Evolutionary conservation across 2,888 invertebrate species (phyloP).

Genomic region (Drosophila seclusa): DNA sequence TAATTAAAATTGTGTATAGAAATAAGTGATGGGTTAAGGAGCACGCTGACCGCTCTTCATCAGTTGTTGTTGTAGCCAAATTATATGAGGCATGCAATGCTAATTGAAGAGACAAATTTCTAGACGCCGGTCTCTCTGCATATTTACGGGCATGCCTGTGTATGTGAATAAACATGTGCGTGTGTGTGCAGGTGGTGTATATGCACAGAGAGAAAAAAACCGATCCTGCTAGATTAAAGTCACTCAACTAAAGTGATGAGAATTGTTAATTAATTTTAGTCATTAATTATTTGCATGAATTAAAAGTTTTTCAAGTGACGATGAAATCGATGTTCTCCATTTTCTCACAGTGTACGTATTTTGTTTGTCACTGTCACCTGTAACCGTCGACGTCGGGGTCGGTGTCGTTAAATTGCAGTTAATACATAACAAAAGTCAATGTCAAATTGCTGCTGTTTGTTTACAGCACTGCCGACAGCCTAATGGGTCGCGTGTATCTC

Average conservation of each 20-base stretch:
- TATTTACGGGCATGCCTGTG: neutral
- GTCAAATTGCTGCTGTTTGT: constrained; percentile 52
- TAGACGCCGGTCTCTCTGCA: constrained; percentile 7
- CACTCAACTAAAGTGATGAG: neutral
- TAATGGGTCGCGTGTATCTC: constrained; percentile 45
- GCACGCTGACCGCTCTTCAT: constrained; percentile 1
- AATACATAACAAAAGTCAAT: constrained; percentile 73
- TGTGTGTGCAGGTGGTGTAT: constrained; percentile 4
- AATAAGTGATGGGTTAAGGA: constrained; percentile 42
- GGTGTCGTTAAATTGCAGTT: constrained; percentile 72
- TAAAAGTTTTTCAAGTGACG: neutral
- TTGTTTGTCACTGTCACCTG: constrained; percentile 14
- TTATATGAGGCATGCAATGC: constrained; percentile 36
- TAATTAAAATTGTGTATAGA: constrained; percentile 32
- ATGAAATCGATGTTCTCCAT: neutral
- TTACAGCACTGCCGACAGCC: constrained; percentile 44
- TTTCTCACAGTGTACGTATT: neutral
- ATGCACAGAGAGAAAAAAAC: neutral
- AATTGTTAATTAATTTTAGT: neutral
- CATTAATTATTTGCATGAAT: neutral
- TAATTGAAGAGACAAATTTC: constrained; percentile 59
- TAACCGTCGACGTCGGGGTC: constrained; percentile 17
- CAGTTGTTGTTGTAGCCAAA: constrained; percentile 53
- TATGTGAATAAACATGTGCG: neutral
- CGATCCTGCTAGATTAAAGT: neutral